A percentile compares a stretch with the other conserved stretches of the same genome.
Evolutionary conservation across 2,113 vertebrate species (phyloP).

Genomic region (Pleuronectes platessa): DNA sequence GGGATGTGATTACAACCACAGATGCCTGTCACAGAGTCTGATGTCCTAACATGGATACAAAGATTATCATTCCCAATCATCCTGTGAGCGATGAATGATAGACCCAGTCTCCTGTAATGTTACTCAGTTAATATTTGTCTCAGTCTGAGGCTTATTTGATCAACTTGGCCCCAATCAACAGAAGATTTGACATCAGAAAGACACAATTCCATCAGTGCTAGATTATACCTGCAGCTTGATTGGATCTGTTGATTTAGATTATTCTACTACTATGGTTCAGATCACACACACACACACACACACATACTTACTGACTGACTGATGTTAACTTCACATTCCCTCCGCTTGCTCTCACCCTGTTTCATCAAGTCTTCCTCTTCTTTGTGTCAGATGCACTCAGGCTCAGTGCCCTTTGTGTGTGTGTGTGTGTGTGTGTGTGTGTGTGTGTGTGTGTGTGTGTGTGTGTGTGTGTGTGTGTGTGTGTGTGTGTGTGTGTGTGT

Average conservation of each 20-base stretch:
- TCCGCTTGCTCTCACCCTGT: too few species aligned
- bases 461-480: too few species aligned
- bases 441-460: too few species aligned
- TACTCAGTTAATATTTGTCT: conserved; percentile 26
- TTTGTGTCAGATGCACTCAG: too few species aligned
- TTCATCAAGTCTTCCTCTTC: too few species aligned
- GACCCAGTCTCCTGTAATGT: conserved; percentile 25
- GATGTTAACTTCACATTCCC: too few species aligned
- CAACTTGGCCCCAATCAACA: conserved; percentile 28
- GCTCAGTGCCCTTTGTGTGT: too few species aligned
- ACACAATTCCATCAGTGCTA: conserved; percentile 12
- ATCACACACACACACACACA: conserved; percentile 5
- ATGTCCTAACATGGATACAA: neutral
- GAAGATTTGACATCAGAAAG: conserved; percentile 25
- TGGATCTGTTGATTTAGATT: conserved; percentile 45
- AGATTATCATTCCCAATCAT: conserved; percentile 7
- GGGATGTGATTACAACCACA: neutral
- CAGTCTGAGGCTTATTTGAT: conserved; percentile 9
- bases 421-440: too few species aligned
- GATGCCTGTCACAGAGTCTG: neutral
- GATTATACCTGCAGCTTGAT: conserved; percentile 47
- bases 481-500: too few species aligned
- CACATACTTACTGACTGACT: too few species aligned
- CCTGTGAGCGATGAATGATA: conserved; percentile 9
- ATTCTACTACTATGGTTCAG: conserved; percentile 3